Percentiles rank a stretch among this genome's conserved stretches.
These are phyloP conservation scores for Rostratula benghalensis DNA, from an alignment of 2,113 vertebrate species.

Conservation along the genomic window DNA sequence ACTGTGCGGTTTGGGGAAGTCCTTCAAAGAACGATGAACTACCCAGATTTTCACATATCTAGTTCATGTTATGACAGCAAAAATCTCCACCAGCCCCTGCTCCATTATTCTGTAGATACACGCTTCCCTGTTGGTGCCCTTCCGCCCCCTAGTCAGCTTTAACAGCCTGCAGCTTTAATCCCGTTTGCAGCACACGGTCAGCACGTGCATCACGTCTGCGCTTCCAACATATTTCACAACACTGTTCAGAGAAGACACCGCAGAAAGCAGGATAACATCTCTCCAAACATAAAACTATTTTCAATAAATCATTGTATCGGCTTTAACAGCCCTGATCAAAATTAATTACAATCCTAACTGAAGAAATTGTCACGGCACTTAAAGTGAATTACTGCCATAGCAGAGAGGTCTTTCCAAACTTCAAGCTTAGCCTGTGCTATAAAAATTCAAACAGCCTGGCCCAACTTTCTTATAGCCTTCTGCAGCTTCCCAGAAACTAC, in stretches of 20 bases:
- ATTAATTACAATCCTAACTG: neutral
- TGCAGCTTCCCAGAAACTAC: neutral
- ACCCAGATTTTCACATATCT: neutral
- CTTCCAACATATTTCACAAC: neutral
- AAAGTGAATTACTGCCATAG: neutral
- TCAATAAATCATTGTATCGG: neutral
- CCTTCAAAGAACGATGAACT: neutral
- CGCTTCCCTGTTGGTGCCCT: neutral
- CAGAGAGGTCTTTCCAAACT: neutral
- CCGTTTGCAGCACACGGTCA: neutral
- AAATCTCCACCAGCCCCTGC: neutral
- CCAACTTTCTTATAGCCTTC: neutral
- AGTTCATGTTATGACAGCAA: neutral
- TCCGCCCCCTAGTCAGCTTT: neutral
- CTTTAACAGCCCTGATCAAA: neutral
- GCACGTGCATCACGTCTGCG: neutral
- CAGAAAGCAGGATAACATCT: neutral
- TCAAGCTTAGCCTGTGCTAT: neutral
- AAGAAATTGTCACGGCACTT: neutral
- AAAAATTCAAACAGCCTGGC: neutral
- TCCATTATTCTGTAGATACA: neutral
- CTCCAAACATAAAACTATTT: neutral
- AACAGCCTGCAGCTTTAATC: neutral
- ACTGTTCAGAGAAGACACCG: accelerated
- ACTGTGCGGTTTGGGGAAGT: neutral